Evolutionary conservation across 2,797 vertebrate species (phyloP).

Genomic region (Macroramphosus scolopax): DNA sequence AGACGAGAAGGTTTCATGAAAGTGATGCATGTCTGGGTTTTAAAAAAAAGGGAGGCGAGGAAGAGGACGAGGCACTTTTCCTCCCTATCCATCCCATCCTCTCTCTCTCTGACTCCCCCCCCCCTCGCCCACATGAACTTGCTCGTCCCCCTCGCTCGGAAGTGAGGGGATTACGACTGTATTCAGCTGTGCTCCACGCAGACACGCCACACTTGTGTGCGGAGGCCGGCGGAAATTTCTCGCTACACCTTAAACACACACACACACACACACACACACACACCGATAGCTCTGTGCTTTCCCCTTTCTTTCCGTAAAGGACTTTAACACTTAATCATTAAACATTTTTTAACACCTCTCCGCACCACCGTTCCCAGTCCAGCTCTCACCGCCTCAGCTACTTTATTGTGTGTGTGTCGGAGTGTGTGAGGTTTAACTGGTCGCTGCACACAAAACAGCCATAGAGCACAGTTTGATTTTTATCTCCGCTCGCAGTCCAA

Average conservation of each 20-base stretch:
- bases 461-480: constrained; percentile 55
- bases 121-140: neutral
- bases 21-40: too few relatives aligned
- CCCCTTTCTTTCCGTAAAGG: too few relatives aligned
- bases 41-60: too few relatives aligned
- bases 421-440: constrained; percentile 29
- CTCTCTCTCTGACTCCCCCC: neutral
- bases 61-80: too few relatives aligned
- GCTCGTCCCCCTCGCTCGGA: constrained; percentile 6
- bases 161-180: constrained; percentile 35
- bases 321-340: constrained; percentile 62
- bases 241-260: constrained; percentile 17
- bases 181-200: constrained; percentile 18
- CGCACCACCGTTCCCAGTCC: constrained; percentile 9
- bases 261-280: neutral
- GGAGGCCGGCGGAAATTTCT: constrained; percentile 28
- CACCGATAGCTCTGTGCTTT: constrained; percentile 1
- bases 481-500: constrained; percentile 59
- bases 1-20: too few relatives aligned
- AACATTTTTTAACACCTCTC: constrained; percentile 27
- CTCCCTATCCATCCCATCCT: neutral
- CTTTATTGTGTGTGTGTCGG: constrained; percentile 21
- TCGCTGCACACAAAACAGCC: constrained; percentile 55
- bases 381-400: constrained; percentile 14
- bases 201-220: constrained; percentile 27